A percentile compares a stretch with the other conserved stretches of the same genome.
Conservation (phyloP, 2,888 invertebrate genomes). For the Cheiracanthium punctorium region DNA sequence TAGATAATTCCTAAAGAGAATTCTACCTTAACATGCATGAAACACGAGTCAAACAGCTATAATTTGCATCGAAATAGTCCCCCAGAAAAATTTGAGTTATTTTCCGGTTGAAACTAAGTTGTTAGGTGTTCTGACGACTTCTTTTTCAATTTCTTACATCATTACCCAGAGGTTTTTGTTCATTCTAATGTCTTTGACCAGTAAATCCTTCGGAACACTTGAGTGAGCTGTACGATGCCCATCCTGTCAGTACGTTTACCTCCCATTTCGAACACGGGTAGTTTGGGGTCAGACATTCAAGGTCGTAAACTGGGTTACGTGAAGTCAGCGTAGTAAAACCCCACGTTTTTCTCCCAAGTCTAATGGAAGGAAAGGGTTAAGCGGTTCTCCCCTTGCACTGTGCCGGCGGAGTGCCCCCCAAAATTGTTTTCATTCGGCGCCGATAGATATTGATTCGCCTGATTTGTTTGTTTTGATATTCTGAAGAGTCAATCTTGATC, state of each 20-base stretch:
- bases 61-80: too few relatives aligned
- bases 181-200: conserved; percentile 44
- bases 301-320: conserved; percentile 40
- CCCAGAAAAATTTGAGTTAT: too few relatives aligned
- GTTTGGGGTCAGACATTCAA: conserved; percentile 46
- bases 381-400: too few relatives aligned
- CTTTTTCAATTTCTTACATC: too few relatives aligned
- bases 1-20: too few relatives aligned
- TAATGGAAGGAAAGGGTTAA: too few relatives aligned
- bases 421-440: too few relatives aligned
- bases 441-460: neutral
- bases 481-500: conserved; percentile 32
- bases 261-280: conserved; percentile 45
- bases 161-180: neutral
- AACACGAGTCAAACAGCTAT: too few relatives aligned
- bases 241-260: conserved; percentile 56
- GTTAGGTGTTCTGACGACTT: too few relatives aligned
- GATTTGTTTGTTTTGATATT: conserved; percentile 16
- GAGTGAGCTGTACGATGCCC: conserved; percentile 25
- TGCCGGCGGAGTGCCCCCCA: too few relatives aligned
- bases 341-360: neutral
- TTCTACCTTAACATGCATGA: too few relatives aligned
- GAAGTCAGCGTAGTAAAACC: neutral
- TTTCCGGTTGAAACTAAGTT: too few relatives aligned
- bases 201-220: conserved; percentile 43